Base-by-base conservation (phyloP, 2,113 vertebrate species). In the Pedionomus torquatus region DNA sequence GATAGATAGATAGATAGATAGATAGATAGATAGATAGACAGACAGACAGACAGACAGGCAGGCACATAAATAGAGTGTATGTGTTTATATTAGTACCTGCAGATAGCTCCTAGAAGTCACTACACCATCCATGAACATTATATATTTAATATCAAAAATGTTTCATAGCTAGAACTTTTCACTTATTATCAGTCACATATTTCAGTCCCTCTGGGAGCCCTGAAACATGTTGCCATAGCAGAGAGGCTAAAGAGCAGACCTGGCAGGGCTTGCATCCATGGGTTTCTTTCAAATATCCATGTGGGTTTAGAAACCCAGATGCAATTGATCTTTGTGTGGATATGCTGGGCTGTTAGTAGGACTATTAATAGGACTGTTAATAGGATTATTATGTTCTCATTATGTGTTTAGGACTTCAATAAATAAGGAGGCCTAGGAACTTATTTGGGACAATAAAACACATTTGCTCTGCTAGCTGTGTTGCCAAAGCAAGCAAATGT, bases 261-360 rank as follows among this genome's bases (percentile, higher is more conserved):
- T 1, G 2, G 1, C 11, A 35, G 7, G 4, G 52, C 48, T 11
- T 65, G 20, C 18, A 55, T 9, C 20, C 30, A 1, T 13, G 9
- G 5, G 2, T 49, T 75, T 71, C 30, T 30, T 86, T 72, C 43
- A 71, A 63, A 82, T n/a, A 64, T 3, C 28, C 8, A 25, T 9
- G 10, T 0, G 2, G 30, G 25, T 64, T 72, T 52, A 37, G 19
- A 63, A 82, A 79, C 1, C 10, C 2, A 3, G 13, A 18, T 64
- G 39, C 3, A 60, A 51, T 28, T 6, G 5, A 63, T 58, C 35
- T 76, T 49, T 57, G 3, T 6, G 0, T 25, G 7, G 24, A 19
- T 66, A 24, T 37, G 5, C 26, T 41, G 17, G 37, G 39, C 80
- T n/a, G n/a, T 16, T 86, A 21, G 26, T 10, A 30, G 10, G 26